phyloP scores from a whole-genome alignment of 1,140 invertebrate genomes.

The Colletes gigas region DNA sequence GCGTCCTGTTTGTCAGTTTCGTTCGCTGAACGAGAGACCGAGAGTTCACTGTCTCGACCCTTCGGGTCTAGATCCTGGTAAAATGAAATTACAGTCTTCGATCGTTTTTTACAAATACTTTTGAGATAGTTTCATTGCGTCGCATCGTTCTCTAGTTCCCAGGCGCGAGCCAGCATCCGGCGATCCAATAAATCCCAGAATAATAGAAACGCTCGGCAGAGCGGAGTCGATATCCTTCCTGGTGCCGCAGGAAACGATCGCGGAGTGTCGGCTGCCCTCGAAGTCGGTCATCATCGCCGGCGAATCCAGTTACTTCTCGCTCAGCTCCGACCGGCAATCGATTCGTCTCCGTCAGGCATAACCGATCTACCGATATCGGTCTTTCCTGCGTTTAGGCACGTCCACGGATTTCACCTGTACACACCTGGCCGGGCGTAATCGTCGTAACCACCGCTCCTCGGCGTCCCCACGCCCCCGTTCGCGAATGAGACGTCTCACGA shows the following conservation, averaged over 20 bases:
- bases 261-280: conserved; percentile 50
- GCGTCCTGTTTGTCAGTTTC: conserved; percentile 9
- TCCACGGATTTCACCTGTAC: conserved; percentile 53
- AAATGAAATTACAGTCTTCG: too few species aligned
- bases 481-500: conserved; percentile 65
- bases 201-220: conserved; percentile 53
- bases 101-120: too few species aligned
- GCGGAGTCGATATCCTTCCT: conserved; percentile 53
- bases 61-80: too few species aligned
- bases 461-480: conserved; percentile 40
- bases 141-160: conserved; percentile 15
- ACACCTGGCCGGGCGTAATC: conserved; percentile 24
- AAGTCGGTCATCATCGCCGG: conserved; percentile 72
- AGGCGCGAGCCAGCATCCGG: conserved; percentile 28
- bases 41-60: too few species aligned
- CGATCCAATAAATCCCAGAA: conserved; percentile 47
- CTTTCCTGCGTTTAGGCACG: conserved; percentile 60
- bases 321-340: conserved; percentile 64
- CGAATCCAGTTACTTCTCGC: conserved; percentile 70
- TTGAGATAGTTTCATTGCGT: not conserved
- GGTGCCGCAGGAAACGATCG: conserved; percentile 59
- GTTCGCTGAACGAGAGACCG: too few species aligned
- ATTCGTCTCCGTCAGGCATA: conserved; percentile 76
- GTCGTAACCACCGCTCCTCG: not conserved
- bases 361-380: conserved; percentile 71